Evolutionary conservation across 2,113 vertebrate species (phyloP), one percentile per base, ranked within the genome.

Genomic region (Lathamus discolor): DNA sequence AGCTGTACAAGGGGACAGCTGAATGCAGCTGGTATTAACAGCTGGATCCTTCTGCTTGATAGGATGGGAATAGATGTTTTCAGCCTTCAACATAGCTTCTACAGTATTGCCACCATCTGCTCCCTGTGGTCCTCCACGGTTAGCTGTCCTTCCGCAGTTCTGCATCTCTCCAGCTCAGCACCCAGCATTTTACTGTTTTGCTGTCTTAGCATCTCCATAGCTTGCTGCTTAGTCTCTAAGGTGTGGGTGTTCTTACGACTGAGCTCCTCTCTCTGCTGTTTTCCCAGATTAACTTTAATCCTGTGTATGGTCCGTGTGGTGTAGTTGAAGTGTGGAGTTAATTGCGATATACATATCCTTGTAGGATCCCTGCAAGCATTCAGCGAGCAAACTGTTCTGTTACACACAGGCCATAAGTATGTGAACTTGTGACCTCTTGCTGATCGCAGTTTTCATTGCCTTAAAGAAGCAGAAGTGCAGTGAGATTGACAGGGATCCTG

Each of bases 281-380:
- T 64, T 76, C 41, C 78, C 62, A 62, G 75, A 82, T 92, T 91
- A 94, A 92, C 87, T 96, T 57, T 2, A 44, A 49, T 81, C 41
- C 52, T 74, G 37, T 48, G 52, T 51, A 29, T 62, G 77, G 33
- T 66, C 51, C 9, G 2, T 48, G 62, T 49, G 61, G 59, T 28
- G 75, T 43, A 61, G 90, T 63, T 82, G 43, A 86, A 85, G 81
- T 73, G 84, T 87, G 66, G 88, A 96, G 91, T 94, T 96, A 96
- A 94, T 94, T 90, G 91, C 91, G 74, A 90, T 67, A 87, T 16
- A 69, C 74, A 83, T 78, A 92, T 92, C 75, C 63, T 96, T 96
- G 91, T 95, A 95, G 91, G 91, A 93, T 88, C 77, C 88, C 83
- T 95, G 80, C 93, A 96, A 92, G 76, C 1, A 5, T 88, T 95